phyloP scores from a whole-genome alignment of 2,888 invertebrate species.

The Cristatella mucedo region DNA sequence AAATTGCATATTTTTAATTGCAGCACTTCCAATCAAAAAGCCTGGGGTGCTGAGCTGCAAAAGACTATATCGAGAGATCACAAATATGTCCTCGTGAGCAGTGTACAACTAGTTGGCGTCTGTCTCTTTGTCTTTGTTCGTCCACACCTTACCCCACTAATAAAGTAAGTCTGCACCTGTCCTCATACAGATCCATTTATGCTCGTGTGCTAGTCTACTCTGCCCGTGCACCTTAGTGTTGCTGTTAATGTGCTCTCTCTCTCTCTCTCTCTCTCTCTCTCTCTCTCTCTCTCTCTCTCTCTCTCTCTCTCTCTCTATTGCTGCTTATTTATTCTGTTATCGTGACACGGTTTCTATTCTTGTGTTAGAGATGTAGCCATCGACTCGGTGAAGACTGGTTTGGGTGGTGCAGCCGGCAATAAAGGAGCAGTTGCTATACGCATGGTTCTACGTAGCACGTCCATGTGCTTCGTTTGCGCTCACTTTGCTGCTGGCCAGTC shows the following conservation, averaged over 20 bases:
- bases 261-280: conserved; percentile 4
- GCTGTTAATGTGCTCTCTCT: too few species aligned
- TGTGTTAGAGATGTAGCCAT: conserved; percentile 74
- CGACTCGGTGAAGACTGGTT: conserved; percentile 90
- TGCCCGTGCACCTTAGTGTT: too few species aligned
- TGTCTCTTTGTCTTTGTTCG: conserved; percentile 86
- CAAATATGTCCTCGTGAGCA: conserved; percentile 73
- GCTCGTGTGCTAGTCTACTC: conserved; percentile 1
- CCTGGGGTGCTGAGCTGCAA: conserved; percentile 87
- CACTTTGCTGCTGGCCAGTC: conserved; percentile 98
- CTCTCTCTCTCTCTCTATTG: too few species aligned
- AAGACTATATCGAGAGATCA: conserved; percentile 73
- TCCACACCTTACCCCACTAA: conserved; percentile 68
- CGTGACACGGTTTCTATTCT: background rate
- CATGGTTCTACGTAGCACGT: conserved; percentile 75
- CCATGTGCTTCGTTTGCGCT: conserved; percentile 91
- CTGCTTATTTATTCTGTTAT: conserved; percentile 7
- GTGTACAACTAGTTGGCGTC: conserved; percentile 89
- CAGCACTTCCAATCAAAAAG: conserved; percentile 73
- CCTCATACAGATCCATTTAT: conserved; percentile 2
- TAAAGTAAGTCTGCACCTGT: conserved; percentile 44
- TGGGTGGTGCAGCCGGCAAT: conserved; percentile 92
- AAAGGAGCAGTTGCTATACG: conserved; percentile 89
- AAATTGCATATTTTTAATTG: conserved; percentile 17
- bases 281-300: background rate